Evolutionary conservation across 1,140 invertebrate genomes (phyloP).

Genomic region (Apolygus lucorum): DNA sequence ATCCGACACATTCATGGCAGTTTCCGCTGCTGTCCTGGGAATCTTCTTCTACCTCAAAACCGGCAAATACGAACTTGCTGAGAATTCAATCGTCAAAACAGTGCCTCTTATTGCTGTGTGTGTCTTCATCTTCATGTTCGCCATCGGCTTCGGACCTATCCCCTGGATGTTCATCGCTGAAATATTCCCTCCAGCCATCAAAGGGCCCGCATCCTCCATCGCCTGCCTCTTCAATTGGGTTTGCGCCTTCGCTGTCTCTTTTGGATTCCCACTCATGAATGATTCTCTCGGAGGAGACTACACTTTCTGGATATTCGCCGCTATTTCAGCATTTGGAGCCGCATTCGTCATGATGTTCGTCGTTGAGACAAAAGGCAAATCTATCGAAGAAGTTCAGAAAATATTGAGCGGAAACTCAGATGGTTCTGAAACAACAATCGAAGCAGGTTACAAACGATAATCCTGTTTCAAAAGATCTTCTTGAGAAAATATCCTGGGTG

Average conservation of each 20-base stretch:
- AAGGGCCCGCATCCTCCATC: conserved; percentile 62
- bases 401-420: conserved; percentile 42
- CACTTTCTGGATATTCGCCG: conserved; percentile 74
- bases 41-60: conserved; percentile 51
- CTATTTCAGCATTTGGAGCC: conserved; percentile 56
- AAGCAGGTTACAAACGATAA: background rate
- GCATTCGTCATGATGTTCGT: conserved; percentile 68
- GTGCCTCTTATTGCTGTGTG: conserved; percentile 62
- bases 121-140: conserved; percentile 67
- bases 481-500: too few species aligned
- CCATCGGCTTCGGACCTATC: conserved; percentile 66
- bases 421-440: background rate
- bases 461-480: too few species aligned
- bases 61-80: conserved; percentile 33
- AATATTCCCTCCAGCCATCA: conserved; percentile 61
- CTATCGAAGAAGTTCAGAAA: conserved; percentile 69
- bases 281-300: conserved; percentile 47
- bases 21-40: conserved; percentile 51
- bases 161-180: conserved; percentile 73
- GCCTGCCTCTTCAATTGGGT: conserved; percentile 70
- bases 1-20: conserved; percentile 54
- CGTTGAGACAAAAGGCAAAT: conserved; percentile 85
- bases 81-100: conserved; percentile 47
- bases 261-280: conserved; percentile 57
- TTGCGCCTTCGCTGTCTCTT: conserved; percentile 70